Conservation (phyloP, 2,797 vertebrate species). For the Enteromius treurensis region DNA sequence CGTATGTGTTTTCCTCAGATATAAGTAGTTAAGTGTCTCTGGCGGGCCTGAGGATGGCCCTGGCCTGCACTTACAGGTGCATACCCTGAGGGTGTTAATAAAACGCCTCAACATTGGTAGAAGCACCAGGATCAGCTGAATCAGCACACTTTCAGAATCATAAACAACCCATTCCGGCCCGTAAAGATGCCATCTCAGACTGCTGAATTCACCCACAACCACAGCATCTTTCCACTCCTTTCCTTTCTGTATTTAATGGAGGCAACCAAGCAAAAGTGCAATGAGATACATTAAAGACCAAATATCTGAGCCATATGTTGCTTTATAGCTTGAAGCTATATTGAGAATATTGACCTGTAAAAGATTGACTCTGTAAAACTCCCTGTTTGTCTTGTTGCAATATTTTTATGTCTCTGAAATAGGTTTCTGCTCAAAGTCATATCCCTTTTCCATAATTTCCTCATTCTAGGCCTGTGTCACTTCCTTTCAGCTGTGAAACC, state of each 20-base stretch:
- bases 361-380: slow-evolving; percentile 3
- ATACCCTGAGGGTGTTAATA: slow-evolving; percentile 42
- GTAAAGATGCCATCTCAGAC: slow-evolving; percentile 37
- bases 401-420: background rate
- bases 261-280: slow-evolving; percentile 21
- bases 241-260: slow-evolving; percentile 19
- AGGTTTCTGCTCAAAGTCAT: slow-evolving; percentile 25
- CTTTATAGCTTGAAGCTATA: background rate
- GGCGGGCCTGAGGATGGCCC: slow-evolving; percentile 1
- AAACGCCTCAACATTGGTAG: slow-evolving; percentile 35
- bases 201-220: slow-evolving; percentile 11
- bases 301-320: slow-evolving; percentile 11
- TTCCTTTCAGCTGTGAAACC: background rate
- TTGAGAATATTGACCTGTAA: slow-evolving; percentile 14
- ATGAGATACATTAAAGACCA: background rate
- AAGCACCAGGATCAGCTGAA: slow-evolving; percentile 38
- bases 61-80: background rate
- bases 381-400: slow-evolving; percentile 6
- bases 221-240: background rate
- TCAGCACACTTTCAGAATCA: slow-evolving; percentile 38
- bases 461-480: background rate
- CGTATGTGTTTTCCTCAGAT: background rate
- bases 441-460: slow-evolving; percentile 18
- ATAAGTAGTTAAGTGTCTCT: slow-evolving; percentile 9
- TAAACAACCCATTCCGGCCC: slow-evolving; percentile 19